phyloP scores from a whole-genome alignment of 2,113 vertebrate genomes.

The Scophthalmus maximus region DNA sequence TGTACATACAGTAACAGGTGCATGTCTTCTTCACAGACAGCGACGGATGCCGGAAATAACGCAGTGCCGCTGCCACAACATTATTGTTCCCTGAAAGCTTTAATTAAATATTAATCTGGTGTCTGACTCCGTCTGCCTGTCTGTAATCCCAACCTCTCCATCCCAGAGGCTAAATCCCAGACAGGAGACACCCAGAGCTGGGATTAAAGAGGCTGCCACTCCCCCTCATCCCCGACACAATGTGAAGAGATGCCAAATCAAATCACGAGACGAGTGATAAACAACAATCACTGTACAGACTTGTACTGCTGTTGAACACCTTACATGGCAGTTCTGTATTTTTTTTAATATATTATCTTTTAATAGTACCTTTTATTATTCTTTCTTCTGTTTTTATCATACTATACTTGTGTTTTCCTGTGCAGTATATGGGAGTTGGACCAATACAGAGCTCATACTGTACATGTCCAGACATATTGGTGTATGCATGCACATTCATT shows the following conservation, averaged over 20 bases:
- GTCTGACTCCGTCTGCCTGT: constrained; percentile 66
- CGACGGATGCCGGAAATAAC: neutral
- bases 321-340: neutral
- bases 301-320: neutral
- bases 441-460: no score
- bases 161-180: constrained; percentile 63
- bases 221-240: neutral
- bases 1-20: neutral
- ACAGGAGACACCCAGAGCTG: constrained; percentile 57
- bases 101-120: constrained; percentile 77
- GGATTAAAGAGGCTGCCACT: constrained; percentile 60
- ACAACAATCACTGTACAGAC: neutral
- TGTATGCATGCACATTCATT: neutral
- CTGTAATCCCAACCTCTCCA: constrained; percentile 62
- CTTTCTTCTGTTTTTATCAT: neutral
- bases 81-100: constrained; percentile 46
- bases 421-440: no score
- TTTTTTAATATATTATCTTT: neutral
- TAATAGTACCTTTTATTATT: neutral
- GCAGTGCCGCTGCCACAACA: no score
- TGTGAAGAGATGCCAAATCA: neutral
- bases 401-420: neutral
- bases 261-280: neutral
- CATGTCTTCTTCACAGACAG: neutral
- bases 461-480: neutral